Conservation (phyloP, 2,888 invertebrate genomes). For the Carcina quercana region DNA sequence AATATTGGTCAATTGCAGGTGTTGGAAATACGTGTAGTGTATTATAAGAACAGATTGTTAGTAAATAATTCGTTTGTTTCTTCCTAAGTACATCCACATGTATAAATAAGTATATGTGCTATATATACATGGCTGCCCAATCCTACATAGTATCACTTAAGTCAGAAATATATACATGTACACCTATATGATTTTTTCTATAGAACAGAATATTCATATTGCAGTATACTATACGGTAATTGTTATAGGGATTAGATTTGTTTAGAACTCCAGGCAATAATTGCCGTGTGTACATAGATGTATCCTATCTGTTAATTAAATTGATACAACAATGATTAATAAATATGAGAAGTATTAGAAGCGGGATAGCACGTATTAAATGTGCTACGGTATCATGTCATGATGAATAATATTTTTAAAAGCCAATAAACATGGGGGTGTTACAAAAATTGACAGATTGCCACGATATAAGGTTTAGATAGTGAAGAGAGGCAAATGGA, state of each 20-base stretch:
- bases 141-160: constrained; percentile 20
- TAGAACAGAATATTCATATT: constrained; percentile 14
- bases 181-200: constrained; percentile 17
- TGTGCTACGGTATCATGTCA: constrained; percentile 18
- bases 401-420: too few species aligned
- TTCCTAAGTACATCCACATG: too few species aligned
- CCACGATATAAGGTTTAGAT: too few species aligned
- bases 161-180: too few species aligned
- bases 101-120: constrained; percentile 16
- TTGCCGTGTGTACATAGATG: constrained; percentile 28
- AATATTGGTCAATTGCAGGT: constrained; percentile 33
- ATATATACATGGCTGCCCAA: constrained; percentile 1
- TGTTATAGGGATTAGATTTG: constrained; percentile 35
- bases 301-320: constrained; percentile 24
- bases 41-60: constrained; percentile 19
- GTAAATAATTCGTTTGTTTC: constrained; percentile 15
- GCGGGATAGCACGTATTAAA: too few species aligned
- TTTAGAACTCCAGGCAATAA: constrained; percentile 12
- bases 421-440: too few species aligned
- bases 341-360: too few species aligned
- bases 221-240: constrained; percentile 23
- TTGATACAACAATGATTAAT: too few species aligned
- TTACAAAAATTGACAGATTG: too few species aligned
- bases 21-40: constrained; percentile 12
- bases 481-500: too few species aligned